These are phyloP conservation scores for Semicossyphus pulcher DNA, from an alignment of 2,113 vertebrate genomes.

Conservation along the genomic window DNA sequence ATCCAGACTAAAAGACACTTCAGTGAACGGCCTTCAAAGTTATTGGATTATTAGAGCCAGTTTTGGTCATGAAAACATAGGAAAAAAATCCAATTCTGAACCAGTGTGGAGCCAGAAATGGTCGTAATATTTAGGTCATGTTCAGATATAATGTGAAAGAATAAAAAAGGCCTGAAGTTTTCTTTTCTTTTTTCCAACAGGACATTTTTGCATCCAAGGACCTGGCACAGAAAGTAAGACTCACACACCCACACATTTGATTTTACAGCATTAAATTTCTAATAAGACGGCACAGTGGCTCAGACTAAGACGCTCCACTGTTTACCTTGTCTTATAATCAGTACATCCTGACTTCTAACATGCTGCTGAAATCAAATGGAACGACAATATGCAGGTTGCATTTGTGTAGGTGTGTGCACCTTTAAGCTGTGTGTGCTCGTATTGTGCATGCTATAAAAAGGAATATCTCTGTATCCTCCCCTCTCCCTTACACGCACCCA, in stretches of 20 bases:
- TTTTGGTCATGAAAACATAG: constrained; percentile 13
- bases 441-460: constrained; percentile 8
- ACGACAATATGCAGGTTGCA: background rate
- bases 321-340: too few species aligned
- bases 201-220: constrained; percentile 76
- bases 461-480: constrained; percentile 18
- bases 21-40: constrained; percentile 5
- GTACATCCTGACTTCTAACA: too few species aligned
- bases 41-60: constrained; percentile 24
- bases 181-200: constrained; percentile 53
- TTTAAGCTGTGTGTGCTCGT: constrained; percentile 1
- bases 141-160: background rate
- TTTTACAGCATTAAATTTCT: constrained; percentile 28
- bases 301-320: background rate
- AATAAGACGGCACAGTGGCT: background rate
- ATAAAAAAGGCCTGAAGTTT: background rate
- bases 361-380: constrained; percentile 8
- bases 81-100: constrained; percentile 2
- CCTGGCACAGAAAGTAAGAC: constrained; percentile 80
- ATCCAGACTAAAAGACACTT: constrained; percentile 1
- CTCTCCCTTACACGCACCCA: constrained; percentile 11
- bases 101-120: background rate
- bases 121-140: background rate
- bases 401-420: background rate
- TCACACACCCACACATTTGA: constrained; percentile 10